Evolutionary conservation across 1,140 invertebrate genomes (phyloP).

Genomic region (Drosophila trapezifrons): DNA sequence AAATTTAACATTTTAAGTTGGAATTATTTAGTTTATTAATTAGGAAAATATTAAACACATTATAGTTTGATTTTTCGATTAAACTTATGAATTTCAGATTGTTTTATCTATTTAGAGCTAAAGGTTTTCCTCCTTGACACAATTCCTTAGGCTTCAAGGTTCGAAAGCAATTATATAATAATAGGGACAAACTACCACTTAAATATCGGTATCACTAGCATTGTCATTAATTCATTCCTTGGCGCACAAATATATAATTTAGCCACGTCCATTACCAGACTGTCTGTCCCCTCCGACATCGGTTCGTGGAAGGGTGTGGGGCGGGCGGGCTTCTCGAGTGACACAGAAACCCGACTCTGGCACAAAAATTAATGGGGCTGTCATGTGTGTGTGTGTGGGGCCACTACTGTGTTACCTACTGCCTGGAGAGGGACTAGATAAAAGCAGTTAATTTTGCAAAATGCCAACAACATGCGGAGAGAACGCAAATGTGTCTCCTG

Average conservation of each 20-base stretch:
- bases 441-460: conserved; percentile 67
- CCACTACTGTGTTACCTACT: conserved; percentile 5
- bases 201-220: conserved; percentile 21
- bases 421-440: conserved; percentile 56
- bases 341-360: conserved; percentile 50
- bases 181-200: conserved; percentile 33
- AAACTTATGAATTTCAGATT: background rate
- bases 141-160: conserved; percentile 8
- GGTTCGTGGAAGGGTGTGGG: background rate
- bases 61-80: no score
- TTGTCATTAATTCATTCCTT: conserved; percentile 39
- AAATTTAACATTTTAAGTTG: background rate
- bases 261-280: conserved; percentile 34
- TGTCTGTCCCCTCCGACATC: conserved; percentile 5
- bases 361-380: conserved; percentile 60
- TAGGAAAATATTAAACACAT: no score
- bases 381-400: conserved; percentile 21
- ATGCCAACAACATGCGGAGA: conserved; percentile 27
- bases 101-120: background rate
- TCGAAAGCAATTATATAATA: conserved; percentile 42
- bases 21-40: background rate
- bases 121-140: background rate
- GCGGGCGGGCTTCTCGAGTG: conserved; percentile 34
- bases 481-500: conserved; percentile 30
- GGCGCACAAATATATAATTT: conserved; percentile 30